phyloP scores from a whole-genome alignment of 2,113 vertebrate species.

The Eptesicus fuscus region DNA sequence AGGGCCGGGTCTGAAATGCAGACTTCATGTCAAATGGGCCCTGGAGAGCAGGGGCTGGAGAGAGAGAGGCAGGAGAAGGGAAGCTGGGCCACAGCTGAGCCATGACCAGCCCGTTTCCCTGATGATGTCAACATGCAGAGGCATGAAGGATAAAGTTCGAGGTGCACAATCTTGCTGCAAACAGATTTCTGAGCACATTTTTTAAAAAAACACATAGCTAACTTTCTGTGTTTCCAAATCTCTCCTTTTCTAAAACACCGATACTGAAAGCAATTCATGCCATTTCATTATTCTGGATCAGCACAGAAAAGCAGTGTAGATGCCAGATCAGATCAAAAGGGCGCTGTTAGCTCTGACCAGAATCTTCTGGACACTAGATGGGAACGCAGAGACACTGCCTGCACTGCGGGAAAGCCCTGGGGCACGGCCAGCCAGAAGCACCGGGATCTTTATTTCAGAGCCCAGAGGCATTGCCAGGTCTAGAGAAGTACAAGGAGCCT shows the following conservation, averaged over 20 bases:
- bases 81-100: constrained; percentile 44
- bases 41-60: neutral
- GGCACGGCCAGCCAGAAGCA: neutral
- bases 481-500: neutral
- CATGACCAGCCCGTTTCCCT: neutral
- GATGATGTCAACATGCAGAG: neutral
- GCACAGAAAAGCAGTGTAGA: neutral
- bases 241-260: neutral
- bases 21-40: neutral
- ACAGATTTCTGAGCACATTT: neutral
- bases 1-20: neutral
- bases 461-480: neutral
- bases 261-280: neutral
- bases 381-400: neutral
- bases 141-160: neutral
- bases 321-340: neutral
- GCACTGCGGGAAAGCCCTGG: neutral
- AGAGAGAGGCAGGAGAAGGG: neutral
- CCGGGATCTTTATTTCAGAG: neutral
- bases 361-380: neutral
- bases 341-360: neutral
- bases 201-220: neutral
- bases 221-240: neutral
- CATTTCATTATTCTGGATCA: neutral
- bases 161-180: neutral